A percentile compares a stretch with the other conserved stretches of the same genome.
These are phyloP conservation scores for Percopsis transmontana DNA, from an alignment of 2,113 vertebrate species.

Conservation along the genomic window DNA sequence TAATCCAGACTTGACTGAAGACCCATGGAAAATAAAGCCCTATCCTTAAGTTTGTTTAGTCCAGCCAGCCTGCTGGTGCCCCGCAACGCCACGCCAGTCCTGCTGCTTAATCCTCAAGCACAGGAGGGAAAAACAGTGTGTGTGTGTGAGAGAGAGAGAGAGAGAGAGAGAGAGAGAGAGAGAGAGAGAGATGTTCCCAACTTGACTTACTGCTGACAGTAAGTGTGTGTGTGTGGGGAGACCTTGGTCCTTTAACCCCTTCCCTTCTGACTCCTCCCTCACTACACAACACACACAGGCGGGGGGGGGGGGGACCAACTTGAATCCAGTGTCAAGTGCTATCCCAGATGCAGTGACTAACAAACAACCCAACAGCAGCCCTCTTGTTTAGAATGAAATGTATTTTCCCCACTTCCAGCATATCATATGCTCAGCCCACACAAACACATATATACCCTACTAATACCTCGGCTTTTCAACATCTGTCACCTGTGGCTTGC, in stretches of 20 bases:
- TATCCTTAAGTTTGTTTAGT: background rate
- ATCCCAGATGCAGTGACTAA: background rate
- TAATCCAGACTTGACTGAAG: too few species aligned
- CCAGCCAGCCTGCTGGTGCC: background rate
- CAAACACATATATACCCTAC: background rate
- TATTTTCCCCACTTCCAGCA: background rate
- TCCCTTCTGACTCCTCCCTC: constrained; percentile 59
- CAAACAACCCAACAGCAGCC: constrained; percentile 9
- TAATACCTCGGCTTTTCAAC: too few species aligned
- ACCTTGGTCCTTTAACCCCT: constrained; percentile 21
- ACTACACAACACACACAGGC: constrained; percentile 34
- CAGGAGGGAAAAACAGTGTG: background rate
- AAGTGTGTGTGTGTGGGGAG: background rate
- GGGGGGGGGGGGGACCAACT: too few species aligned
- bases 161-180: background rate
- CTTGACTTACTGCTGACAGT: background rate
- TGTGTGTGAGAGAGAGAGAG: background rate
- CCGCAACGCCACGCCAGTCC: constrained; percentile 1
- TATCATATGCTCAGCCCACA: constrained; percentile 26
- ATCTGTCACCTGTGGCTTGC: background rate
- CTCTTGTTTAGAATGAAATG: constrained; percentile 9
- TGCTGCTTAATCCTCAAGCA: constrained; percentile 45
- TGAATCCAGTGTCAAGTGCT: constrained; percentile 3
- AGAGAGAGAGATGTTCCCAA: constrained; percentile 6
- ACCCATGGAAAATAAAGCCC: too few species aligned